Base-by-base conservation (phyloP, 2,797 vertebrate genomes). In the Labeo calbasu region DNA sequence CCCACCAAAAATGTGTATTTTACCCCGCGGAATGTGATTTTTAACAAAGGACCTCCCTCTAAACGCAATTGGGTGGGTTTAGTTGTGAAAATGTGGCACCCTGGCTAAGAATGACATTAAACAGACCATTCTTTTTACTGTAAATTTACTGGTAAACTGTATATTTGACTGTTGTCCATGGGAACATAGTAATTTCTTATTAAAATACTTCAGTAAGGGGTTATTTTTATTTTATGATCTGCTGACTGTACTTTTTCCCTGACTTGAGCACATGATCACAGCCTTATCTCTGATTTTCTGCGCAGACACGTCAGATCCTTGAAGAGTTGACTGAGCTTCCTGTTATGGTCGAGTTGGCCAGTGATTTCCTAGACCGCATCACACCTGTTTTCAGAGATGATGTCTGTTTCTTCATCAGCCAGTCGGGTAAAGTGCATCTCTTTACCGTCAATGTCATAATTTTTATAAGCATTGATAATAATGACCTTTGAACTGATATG, bases 321-420 rank as follows among this genome's bases (percentile, higher is more conserved):
- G 98, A 99, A 90, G 98, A 99, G 91, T 93, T 98, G 86, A 98
- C 98, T 0, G 98, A 99, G 85, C 92, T 99, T 19, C 97, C 98
- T 0, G 98, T 99, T 91, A 99, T 99, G 97, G 97, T 99, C 84
- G 98, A 99, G 92, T 94, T 99, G 88, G 97, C 98, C 2, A 99
- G 98, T 32, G 98, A 99, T 89, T 99, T 99, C 90, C 91, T 99
- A 92, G 98, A 99, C 77, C 96, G 98, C 84, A 97, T 96, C 92
- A 99, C 97, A 0, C 98, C 97, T 3, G 97, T 99, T 19, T 99
- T 98, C 92, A 96, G 98, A 92, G 97, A 99, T n/a, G 97, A 99
- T 0, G 97, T 99, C 65, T 97, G 97, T 91, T 99, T 99, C 90
- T 99, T 97, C 86, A 98, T 98, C 90, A 99, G 98, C 89, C 98